Evolutionary conservation across 2,888 invertebrate species (phyloP), one percentile per base, ranked within the genome.

Genomic region (Sarcophaga caerulescens): DNA sequence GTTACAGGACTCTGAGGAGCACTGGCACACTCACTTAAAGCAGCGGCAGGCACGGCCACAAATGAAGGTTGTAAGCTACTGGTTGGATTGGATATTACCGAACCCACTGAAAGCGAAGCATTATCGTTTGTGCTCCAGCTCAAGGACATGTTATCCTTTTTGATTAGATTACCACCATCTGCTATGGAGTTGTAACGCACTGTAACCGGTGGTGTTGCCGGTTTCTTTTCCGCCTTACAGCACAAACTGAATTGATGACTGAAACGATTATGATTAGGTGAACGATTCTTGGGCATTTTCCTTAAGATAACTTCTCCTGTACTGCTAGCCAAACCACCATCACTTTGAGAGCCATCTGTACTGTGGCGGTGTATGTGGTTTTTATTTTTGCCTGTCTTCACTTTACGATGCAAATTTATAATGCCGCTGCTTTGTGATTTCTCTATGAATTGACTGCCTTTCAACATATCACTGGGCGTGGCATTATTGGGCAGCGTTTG

Each of bases 171-270:
- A 4, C 85, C 89, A 59, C 89, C 89, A 82, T 92, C 92, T 12
- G 91, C 90, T 85, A 92, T 88, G 70, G 93, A 93, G 88, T 93
- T 93, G 78, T 93, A 93, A 4, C 93, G 92, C 70, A 93, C 93
- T 12, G 92, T 91, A 3, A 93, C 92, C 10, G 93, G 92, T 4
- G 93, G 93, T 21, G 93, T 93, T 82, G 91, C 87, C 0, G 91
- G 91, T 60, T 92, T 93, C 77, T 92, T 91, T 69, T 93, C 92
- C 0, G 91, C 91, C 85, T 92, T 92, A 87, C 93, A 93, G 87
- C 93, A 93, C 79, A 93, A 89, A 74, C 92, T 92, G 76, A 93
- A 93, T 87, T 93, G 92, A 89, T 93, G 93, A 73, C 93, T 93
- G 44, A 93, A 92, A 6, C 93, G 89, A 89, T 93, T 93, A 84